Base-by-base conservation (phyloP, 2,888 invertebrate genomes). In the Drosophila conformis region DNA sequence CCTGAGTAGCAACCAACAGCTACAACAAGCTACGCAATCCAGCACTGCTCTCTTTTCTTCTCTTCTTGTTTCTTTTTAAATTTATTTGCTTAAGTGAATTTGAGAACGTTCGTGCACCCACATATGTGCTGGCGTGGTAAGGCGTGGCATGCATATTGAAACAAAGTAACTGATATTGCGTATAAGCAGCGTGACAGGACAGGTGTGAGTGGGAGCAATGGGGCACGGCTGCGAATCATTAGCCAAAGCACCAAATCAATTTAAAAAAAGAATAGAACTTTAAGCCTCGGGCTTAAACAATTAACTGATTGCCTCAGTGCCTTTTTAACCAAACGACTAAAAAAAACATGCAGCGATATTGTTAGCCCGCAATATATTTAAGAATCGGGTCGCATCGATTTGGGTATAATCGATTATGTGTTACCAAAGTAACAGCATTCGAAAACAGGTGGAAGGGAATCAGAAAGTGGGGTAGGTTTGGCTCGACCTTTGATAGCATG, bases 71-170 rank as follows among this genome's bases (percentile, higher is more conserved):
- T 64, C 59, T 60, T 67, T 53, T 60, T 64, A 76, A 87, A 87
- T 89, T 80, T 85, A 89, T 85, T 85, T 85, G 84, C 87, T 87
- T 87, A 89, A 85, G 85, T 85, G 89, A 85, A 87, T 85, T 80
- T 84, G 73, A 63, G 82, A 46, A 46, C 15, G 15, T 69, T 66
- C 53, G 46, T 25, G 33, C 29, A 29, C 36, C 61, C 63, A 53
- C 69, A 59, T 64, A 57, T 69, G 66, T 61, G 66, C 63, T 69
- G 69, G 72, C 58, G 69, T 60, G 63, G 8, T 54, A 59, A 42
- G 64, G 62, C 70, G 73, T 65, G 62, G 69, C 84, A 71, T 89
- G 85, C 89, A 85, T 87, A 85, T 85, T 89, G 85, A 87, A 85
- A 82, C 87, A 85, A 87, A 89, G 87, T 82, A 77, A 68, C 69